Base-by-base conservation (phyloP, 2,888 invertebrate genomes). In the Drosophila demipolita region DNA sequence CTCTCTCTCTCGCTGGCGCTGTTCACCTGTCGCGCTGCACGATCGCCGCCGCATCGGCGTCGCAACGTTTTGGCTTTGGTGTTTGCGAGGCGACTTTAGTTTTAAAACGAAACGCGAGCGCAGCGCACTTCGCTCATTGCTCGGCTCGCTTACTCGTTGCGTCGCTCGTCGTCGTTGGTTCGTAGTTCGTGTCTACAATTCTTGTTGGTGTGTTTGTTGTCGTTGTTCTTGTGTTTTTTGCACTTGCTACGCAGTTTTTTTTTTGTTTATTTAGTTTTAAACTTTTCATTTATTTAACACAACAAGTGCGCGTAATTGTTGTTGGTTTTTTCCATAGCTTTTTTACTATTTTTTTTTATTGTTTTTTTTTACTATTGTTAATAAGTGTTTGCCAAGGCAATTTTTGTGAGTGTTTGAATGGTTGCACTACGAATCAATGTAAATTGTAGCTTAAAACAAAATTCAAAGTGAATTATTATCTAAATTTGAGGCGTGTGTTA, bases 91-190 rank as follows among this genome's bases (percentile, higher is more conserved):
- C 33, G 72, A 64, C 62, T 76, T 80, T 62, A 80, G 82, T 80
- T 79, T 71, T 68, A 72, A 78, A 82, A 68, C 82, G 80, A 82
- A 80, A 68, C 80, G 80, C 83, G 78, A 70, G 78, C 78, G 79
- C 72, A 72, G 79, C 72, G 78, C 67, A 78, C 66, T 67, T 50
- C 72, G 75, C 66, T 50, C 36, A 70, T 63, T 72, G 71, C 55
- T 73, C 59, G 76, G 80, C 73, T 80, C 66, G 75, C 49, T 75
- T 66, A 60, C 40, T 77, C 53, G 61, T 6, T 52, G 20, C 32
- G 20, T 32, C 33, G 52, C 52, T 52, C 52, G 76, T 57, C 52
- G 68, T 53, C 54, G 84, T 45, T 70, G 69, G 64, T 67, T 60
- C 61, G 58, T 69, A 40, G 29, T 52, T 52, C 45, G 58, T 59